Evolutionary conservation across 2,888 invertebrate species (phyloP).

Genomic region (Onchidella celtica): DNA sequence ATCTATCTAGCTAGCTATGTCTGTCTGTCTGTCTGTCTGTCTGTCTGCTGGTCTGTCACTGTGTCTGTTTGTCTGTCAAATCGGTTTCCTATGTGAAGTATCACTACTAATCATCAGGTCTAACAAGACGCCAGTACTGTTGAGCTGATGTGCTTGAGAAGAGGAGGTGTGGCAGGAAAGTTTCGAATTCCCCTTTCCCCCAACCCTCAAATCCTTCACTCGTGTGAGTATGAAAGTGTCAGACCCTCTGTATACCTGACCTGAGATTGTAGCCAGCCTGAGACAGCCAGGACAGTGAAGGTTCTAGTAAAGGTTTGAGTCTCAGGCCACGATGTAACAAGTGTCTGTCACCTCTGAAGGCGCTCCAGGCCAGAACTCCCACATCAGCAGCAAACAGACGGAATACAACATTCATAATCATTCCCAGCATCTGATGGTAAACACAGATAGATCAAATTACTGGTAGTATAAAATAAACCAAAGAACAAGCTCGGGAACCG

Average conservation of each 20-base stretch:
- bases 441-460: no score
- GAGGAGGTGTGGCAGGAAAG: no score
- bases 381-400: slow-evolving; percentile 44
- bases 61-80: not conserved
- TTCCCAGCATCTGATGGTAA: not conserved
- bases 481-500: no score
- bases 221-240: not conserved
- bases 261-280: slow-evolving; percentile 39
- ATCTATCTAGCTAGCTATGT: no score
- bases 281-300: slow-evolving; percentile 42
- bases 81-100: no score
- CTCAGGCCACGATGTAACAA: slow-evolving; percentile 37
- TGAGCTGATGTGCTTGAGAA: no score
- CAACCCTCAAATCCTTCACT: not conserved
- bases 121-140: no score
- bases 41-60: not conserved
- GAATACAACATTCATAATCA: slow-evolving; percentile 16
- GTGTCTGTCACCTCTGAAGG: slow-evolving; percentile 27
- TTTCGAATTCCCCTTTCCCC: no score
- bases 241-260: not conserved
- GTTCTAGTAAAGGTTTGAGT: slow-evolving; percentile 34
- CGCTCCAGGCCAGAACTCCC: slow-evolving; percentile 33
- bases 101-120: no score
- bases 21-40: no score
- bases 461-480: no score